These are phyloP conservation scores for Pterois miles DNA, from an alignment of 2,797 vertebrate species.

Conservation along the genomic window DNA sequence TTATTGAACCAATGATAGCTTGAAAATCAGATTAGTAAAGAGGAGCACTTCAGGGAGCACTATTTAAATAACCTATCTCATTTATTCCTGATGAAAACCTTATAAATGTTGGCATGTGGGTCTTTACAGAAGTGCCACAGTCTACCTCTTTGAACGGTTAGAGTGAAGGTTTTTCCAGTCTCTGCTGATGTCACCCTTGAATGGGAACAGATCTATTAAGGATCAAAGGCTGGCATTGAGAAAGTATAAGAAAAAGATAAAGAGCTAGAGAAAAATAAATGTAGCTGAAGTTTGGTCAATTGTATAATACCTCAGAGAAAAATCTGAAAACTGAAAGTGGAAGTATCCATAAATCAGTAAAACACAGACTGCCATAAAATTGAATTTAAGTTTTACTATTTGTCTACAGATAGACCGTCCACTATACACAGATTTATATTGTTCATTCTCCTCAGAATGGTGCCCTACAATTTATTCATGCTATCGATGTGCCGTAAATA, in stretches of 20 bases:
- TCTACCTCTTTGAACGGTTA: slow-evolving; percentile 18
- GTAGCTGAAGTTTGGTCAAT: slow-evolving; percentile 18
- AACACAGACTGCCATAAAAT: background rate
- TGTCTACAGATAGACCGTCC: background rate
- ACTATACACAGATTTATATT: background rate
- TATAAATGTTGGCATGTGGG: background rate
- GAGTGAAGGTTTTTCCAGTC: background rate
- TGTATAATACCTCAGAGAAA: background rate
- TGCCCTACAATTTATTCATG: background rate
- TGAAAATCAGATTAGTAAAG: slow-evolving; percentile 52
- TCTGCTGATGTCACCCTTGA: slow-evolving; percentile 20
- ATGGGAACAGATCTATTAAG: slow-evolving; percentile 23
- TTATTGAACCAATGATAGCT: slow-evolving; percentile 51
- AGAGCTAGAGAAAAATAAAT: background rate
- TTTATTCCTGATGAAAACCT: slow-evolving; percentile 43
- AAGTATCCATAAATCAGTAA: slow-evolving; percentile 26
- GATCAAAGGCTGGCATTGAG: slow-evolving; percentile 17
- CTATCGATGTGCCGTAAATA: background rate
- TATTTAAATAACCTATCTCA: slow-evolving; percentile 27
- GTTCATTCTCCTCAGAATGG: slow-evolving; percentile 2
- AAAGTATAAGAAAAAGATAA: slow-evolving; percentile 23
- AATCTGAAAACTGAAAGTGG: slow-evolving; percentile 1
- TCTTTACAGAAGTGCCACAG: background rate
- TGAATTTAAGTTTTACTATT: background rate
- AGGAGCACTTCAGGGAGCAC: slow-evolving; percentile 8